phyloP scores from a whole-genome alignment of 2,888 invertebrate species.

The Drosophila aldrichi region DNA sequence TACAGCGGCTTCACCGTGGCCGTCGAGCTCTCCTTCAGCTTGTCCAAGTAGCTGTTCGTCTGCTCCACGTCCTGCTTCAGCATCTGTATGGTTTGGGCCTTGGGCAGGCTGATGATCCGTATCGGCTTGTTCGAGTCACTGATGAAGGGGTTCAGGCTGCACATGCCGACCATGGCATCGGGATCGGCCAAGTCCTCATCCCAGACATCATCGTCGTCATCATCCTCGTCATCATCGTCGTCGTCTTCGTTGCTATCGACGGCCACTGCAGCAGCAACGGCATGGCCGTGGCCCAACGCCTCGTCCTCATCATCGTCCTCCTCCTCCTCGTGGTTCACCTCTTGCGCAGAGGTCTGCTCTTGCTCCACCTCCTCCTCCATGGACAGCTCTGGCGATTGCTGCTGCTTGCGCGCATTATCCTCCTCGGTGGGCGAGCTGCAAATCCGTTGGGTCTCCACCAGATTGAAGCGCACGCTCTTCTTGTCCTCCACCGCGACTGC shows the following conservation, averaged over 20 bases:
- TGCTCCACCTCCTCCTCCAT: conserved; percentile 71
- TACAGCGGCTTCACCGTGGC: conserved; percentile 78
- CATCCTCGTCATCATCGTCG: conserved; percentile 61
- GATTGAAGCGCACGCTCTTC: conserved; percentile 90
- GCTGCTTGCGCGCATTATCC: conserved; percentile 64
- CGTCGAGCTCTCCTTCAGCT: conserved; percentile 73
- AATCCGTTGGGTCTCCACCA: conserved; percentile 77
- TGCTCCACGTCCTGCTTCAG: conserved; percentile 64
- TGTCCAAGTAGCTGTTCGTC: conserved; percentile 78
- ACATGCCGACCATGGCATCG: conserved; percentile 76
- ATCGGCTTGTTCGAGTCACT: conserved; percentile 84
- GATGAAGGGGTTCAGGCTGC: conserved; percentile 77
- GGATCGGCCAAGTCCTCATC: conserved; percentile 66
- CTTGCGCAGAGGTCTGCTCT: conserved; percentile 67
- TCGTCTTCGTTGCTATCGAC: conserved; percentile 62
- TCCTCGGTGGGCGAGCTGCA: conserved; percentile 79
- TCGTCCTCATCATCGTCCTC: conserved; percentile 79
- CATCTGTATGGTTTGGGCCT: conserved; percentile 81
- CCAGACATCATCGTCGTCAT: conserved; percentile 75
- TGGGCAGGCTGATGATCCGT: conserved; percentile 83
- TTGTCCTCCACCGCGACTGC: conserved; percentile 87
- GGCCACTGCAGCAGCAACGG: conserved; percentile 42
- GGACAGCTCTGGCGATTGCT: conserved; percentile 80
- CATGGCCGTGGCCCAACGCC: conserved; percentile 41
- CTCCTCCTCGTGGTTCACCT: conserved; percentile 66